Conservation (phyloP, 2,888 invertebrate species). For the Sinotaia quadrata region DNA sequence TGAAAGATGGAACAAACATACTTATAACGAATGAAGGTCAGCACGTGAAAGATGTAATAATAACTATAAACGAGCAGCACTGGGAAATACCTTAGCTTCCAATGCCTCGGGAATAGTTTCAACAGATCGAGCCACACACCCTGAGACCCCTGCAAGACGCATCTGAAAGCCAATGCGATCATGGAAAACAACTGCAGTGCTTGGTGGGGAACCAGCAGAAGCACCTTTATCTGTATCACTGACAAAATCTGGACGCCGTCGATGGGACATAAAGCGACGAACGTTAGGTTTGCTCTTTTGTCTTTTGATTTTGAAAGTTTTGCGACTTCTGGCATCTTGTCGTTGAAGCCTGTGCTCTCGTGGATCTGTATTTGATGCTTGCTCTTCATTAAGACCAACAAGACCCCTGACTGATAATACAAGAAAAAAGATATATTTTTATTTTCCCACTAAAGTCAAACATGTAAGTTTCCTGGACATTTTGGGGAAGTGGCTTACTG, state of each 20-base stretch:
- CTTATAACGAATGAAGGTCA: background rate
- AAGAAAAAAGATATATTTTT: background rate
- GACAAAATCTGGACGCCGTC: conserved; percentile 47
- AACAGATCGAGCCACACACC: conserved; percentile 51
- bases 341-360: conserved; percentile 81
- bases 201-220: conserved; percentile 22
- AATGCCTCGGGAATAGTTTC: conserved; percentile 58
- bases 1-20: no score
- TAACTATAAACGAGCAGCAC: conserved; percentile 36
- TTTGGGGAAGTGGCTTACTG: no score
- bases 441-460: no score
- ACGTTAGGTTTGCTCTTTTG: conserved; percentile 60
- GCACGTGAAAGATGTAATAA: background rate
- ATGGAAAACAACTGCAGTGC: conserved; percentile 40
- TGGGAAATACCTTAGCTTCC: conserved; percentile 54
- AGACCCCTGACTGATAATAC: conserved; percentile 7
- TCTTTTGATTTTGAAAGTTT: conserved; percentile 83
- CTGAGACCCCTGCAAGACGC: conserved; percentile 28
- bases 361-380: conserved; percentile 45
- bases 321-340: conserved; percentile 93
- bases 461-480: no score
- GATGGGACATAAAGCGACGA: conserved; percentile 47
- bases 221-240: conserved; percentile 47
- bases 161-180: conserved; percentile 40
- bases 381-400: conserved; percentile 10